Base-by-base conservation (phyloP, 2,113 vertebrate genomes). In the Sorex fumeus region DNA sequence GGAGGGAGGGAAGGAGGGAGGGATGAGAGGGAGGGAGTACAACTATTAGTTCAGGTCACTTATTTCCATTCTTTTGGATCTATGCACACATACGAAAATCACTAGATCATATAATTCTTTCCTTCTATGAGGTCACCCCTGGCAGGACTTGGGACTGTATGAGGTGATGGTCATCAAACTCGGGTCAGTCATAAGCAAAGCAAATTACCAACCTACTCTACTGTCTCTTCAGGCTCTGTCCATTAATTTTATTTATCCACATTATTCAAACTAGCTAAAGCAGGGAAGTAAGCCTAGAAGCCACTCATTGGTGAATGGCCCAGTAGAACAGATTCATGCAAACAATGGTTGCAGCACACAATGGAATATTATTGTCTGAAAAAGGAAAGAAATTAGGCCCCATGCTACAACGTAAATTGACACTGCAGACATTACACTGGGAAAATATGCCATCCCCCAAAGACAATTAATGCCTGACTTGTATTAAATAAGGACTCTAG, bases 201-300 rank as follows among this genome's bases (percentile, higher is more conserved):
- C 9, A 64, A 27, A 19, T 19, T 53, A 13, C 53, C 53, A 16
- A 53, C 53, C 53, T 19, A 53, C 53, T 53, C 9, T 53, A 53
- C 12, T 53, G 18, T 53, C 53, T 64, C 62, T 64, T 9, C 23
- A 64, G 62, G 21, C 23, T 25, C 27, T 64, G 21, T 64, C 18
- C 62, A 64, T 64, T 1, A 53, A 15, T 19, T 53, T 53, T 4
- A 53, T 13, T 53, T 13, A 40, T 40, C 40, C 40, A 10, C 69
- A 81, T 79, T 81, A 76, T 45, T 92, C 72, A 53, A n/a, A 76
- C 78, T 18, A 91, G 60, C 66, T n/a, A 74, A 75, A 88, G 53
- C 21, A 4, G 8, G 50, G 45, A 50, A 67, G 28, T 25, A 70
- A 71, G 13, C 21, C 66, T 62, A 80, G 36, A 10, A 30, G 32